Conservation (phyloP, 2,888 invertebrate genomes). For the Apamea crenata region DNA sequence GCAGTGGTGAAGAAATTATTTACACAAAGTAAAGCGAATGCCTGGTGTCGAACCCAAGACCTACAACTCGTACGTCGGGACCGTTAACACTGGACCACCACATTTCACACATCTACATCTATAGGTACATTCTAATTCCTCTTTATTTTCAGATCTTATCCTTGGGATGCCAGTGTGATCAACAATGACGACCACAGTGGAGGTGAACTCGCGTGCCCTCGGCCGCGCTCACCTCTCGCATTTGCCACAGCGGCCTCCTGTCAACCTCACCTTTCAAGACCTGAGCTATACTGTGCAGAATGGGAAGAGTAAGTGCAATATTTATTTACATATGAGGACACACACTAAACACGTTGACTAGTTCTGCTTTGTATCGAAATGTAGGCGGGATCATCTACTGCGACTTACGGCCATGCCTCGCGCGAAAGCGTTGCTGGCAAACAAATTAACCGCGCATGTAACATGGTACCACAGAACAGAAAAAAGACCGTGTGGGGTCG, state of each 20-base stretch:
- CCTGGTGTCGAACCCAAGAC: neutral
- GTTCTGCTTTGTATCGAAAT: neutral
- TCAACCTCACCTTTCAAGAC: conserved; percentile 96
- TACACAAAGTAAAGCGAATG: no score
- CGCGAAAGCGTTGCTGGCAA: neutral
- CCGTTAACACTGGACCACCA: neutral
- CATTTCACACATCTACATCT: neutral
- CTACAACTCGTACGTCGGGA: neutral
- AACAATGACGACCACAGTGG: conserved; percentile 48
- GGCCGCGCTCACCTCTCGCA: conserved; percentile 89
- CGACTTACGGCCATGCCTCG: no score
- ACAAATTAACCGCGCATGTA: no score
- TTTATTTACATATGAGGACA: no score
- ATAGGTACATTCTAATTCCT: neutral
- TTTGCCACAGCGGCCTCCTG: conserved; percentile 92
- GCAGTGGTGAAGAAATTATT: no score
- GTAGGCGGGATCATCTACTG: neutral
- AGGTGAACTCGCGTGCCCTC: conserved; percentile 73
- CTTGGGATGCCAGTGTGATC: conserved; percentile 52
- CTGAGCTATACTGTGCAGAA: conserved; percentile 95
- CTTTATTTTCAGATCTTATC: conserved; percentile 30
- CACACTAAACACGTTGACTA: neutral
- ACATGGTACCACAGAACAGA: no score
- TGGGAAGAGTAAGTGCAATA: conserved; percentile 85
- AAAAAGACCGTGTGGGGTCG: no score